A percentile compares a stretch with the other conserved stretches of the same genome.
Evolutionary conservation across 2,888 invertebrate species (phyloP).

Genomic region (Priocnemis perturbator): DNA sequence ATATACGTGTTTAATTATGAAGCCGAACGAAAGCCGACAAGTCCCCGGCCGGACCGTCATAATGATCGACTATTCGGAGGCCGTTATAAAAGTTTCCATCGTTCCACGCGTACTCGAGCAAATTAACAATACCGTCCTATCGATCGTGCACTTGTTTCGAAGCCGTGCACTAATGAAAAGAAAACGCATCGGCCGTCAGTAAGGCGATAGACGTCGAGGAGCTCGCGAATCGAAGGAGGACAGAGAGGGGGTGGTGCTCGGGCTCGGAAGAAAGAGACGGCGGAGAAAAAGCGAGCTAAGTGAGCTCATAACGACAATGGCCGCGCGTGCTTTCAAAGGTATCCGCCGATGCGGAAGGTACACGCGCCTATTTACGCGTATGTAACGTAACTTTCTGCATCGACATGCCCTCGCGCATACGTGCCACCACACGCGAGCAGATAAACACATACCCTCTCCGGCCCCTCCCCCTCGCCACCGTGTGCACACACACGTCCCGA

Average conservation of each 20-base stretch:
- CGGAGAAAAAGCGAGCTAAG: slow-evolving; percentile 8
- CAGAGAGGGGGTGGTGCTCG: background rate
- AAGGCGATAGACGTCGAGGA: too few relatives aligned
- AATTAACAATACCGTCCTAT: too few relatives aligned
- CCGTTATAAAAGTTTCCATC: too few relatives aligned
- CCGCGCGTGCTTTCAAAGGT: slow-evolving; percentile 3
- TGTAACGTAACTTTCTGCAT: background rate
- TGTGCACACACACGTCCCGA: background rate
- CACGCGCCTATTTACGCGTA: slow-evolving; percentile 7
- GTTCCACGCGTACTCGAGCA: too few relatives aligned
- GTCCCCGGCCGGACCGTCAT: too few relatives aligned
- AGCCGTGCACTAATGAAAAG: too few relatives aligned
- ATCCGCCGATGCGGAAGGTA: slow-evolving; percentile 6
- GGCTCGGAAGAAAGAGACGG: background rate
- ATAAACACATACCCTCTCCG: background rate
- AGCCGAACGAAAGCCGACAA: too few relatives aligned
- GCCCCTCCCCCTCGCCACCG: background rate
- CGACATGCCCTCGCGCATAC: background rate
- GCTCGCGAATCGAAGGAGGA: background rate
- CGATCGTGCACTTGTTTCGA: too few relatives aligned
- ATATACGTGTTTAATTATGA: too few relatives aligned
- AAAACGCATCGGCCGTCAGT: too few relatives aligned
- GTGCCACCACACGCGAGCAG: background rate
- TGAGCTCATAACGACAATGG: slow-evolving; percentile 11
- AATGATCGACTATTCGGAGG: too few relatives aligned